Evolutionary conservation across 2,888 invertebrate genomes (phyloP).

Genomic region (Gordius sp.): DNA sequence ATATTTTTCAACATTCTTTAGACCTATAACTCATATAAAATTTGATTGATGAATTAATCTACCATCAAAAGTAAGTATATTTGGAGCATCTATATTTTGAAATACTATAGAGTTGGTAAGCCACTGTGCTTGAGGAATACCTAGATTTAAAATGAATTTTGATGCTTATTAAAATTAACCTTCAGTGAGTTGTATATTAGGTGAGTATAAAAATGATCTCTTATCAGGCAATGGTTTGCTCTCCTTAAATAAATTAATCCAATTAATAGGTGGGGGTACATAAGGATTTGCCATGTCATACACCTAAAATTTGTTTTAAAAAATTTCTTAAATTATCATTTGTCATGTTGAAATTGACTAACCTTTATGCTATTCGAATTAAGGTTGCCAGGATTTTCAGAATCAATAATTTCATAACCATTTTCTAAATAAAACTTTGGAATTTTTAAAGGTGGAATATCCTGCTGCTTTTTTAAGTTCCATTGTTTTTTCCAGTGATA

Average conservation of each 20-base stretch:
- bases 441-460: neutral
- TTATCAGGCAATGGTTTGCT: neutral
- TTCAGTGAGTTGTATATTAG: neutral
- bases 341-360: neutral
- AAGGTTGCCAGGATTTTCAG: neutral
- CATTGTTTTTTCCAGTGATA: neutral
- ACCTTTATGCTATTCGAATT: neutral
- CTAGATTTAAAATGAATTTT: slow-evolving; percentile 12
- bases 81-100: too few relatives aligned
- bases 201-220: neutral
- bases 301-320: too few relatives aligned
- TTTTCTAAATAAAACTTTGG: neutral
- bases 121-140: neutral
- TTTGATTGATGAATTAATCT: too few relatives aligned
- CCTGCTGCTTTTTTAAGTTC: neutral
- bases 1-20: too few relatives aligned
- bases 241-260: slow-evolving; percentile 12
- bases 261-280: slow-evolving; percentile 1
- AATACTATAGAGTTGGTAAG: neutral
- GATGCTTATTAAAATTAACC: neutral
- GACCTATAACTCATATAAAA: too few relatives aligned
- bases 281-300: slow-evolving; percentile 15
- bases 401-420: slow-evolving; percentile 8
- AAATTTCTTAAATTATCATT: neutral
- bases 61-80: too few relatives aligned